Evolutionary conservation across 2,888 invertebrate genomes (phyloP).

Genomic region (Empis livida): DNA sequence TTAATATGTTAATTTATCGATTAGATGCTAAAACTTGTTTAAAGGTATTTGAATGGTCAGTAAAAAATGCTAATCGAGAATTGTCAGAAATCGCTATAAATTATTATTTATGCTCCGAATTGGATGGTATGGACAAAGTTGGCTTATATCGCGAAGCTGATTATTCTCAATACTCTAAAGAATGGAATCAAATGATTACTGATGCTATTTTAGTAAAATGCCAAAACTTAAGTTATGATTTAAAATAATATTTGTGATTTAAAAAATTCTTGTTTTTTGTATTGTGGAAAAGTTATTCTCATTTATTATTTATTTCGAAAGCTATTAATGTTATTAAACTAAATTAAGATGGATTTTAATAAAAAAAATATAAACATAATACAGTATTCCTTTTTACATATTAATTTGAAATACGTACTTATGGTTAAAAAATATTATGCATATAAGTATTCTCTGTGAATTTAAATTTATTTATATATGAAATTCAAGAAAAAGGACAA

Average conservation of each 20-base stretch:
- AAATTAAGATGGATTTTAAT: no score
- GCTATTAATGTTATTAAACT: no score
- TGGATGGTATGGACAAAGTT: conserved; percentile 25
- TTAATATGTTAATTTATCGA: conserved; percentile 23
- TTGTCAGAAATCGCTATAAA: conserved; percentile 33
- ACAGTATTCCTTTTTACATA: no score
- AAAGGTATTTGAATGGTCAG: conserved; percentile 31
- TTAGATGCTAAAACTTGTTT: conserved; percentile 28
- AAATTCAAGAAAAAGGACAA: no score
- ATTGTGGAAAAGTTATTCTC: no score
- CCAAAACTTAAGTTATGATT: conserved; percentile 8
- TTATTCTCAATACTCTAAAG: conserved; percentile 27
- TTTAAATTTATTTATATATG: no score
- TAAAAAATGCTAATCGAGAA: conserved; percentile 32
- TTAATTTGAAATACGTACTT: no score
- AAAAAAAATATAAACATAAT: no score
- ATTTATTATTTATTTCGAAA: no score
- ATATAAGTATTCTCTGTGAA: no score
- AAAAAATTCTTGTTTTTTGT: background rate
- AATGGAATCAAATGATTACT: conserved; percentile 34
- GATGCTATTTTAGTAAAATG: conserved; percentile 31
- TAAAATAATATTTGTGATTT: background rate
- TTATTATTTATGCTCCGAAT: conserved; percentile 28
- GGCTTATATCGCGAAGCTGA: conserved; percentile 30
- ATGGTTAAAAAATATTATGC: no score